Conservation (phyloP, 2,113 vertebrate species). For the Copsychus sechellarum region DNA sequence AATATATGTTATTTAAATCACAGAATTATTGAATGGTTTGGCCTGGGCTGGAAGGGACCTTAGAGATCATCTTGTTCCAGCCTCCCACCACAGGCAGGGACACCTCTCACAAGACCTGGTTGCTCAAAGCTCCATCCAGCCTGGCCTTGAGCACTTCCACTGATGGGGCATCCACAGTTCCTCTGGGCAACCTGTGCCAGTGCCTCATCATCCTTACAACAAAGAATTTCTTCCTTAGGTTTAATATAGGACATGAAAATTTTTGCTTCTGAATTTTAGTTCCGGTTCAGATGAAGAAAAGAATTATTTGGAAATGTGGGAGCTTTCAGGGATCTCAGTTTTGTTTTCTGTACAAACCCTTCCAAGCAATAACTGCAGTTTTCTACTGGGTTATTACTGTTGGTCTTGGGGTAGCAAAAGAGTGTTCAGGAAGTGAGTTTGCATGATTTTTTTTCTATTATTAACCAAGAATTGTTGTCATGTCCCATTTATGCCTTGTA, state of each 20-base stretch:
- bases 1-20: not conserved
- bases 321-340: not conserved
- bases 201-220: not conserved
- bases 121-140: not conserved
- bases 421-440: not conserved
- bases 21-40: not conserved
- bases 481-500: not conserved
- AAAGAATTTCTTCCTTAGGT: not conserved
- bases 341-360: not conserved
- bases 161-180: not conserved
- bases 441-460: not conserved
- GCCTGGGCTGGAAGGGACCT: not conserved
- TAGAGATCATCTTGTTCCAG: rapidly evolving
- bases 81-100: not conserved
- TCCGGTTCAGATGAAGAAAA: not conserved
- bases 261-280: not conserved
- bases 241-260: not conserved
- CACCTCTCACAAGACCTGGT: not conserved
- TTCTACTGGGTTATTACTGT: not conserved
- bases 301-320: not conserved
- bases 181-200: not conserved
- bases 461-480: not conserved
- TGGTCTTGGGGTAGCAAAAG: not conserved
- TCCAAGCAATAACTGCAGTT: not conserved
- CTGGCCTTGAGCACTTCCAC: not conserved